Evolutionary conservation across 2,888 invertebrate genomes (phyloP).

Genomic region (Esperia sulphurella): DNA sequence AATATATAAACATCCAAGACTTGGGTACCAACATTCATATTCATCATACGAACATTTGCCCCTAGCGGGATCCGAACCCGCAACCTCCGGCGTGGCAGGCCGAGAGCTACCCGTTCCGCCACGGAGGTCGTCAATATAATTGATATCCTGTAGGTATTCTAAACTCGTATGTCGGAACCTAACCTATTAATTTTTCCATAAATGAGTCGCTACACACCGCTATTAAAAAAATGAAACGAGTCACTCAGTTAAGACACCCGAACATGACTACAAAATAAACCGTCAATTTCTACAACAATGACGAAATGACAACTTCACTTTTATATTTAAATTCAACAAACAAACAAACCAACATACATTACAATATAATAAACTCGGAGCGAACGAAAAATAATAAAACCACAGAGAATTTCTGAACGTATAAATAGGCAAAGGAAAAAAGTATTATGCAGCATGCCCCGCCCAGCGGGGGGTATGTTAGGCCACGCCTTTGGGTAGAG

Average conservation of each 20-base stretch:
- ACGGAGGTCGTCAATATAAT: too few relatives aligned
- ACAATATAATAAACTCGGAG: constrained; percentile 67
- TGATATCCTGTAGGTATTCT: too few relatives aligned
- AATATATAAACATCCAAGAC: too few relatives aligned
- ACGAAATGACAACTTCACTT: constrained; percentile 49
- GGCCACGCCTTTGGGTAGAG: constrained; percentile 50
- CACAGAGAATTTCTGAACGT: constrained; percentile 35
- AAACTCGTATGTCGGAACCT: too few relatives aligned
- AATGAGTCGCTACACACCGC: too few relatives aligned
- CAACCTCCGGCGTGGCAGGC: too few relatives aligned
- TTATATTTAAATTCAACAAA: constrained; percentile 62
- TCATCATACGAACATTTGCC: too few relatives aligned
- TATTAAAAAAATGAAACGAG: constrained; percentile 15
- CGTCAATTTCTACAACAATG: constrained; percentile 30
- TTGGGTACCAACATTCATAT: too few relatives aligned
- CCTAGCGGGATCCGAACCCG: too few relatives aligned
- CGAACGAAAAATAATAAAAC: constrained; percentile 47
- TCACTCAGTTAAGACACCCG: constrained; percentile 49
- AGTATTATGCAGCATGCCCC: constrained; percentile 30
- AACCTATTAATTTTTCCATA: too few relatives aligned
- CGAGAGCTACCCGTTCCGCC: too few relatives aligned
- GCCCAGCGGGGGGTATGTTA: constrained; percentile 36
- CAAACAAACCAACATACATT: constrained; percentile 61
- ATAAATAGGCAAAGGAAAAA: constrained; percentile 53
- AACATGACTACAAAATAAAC: constrained; percentile 24